Conservation (phyloP, 1,140 invertebrate species). For the Adoxophyes honmai region DNA sequence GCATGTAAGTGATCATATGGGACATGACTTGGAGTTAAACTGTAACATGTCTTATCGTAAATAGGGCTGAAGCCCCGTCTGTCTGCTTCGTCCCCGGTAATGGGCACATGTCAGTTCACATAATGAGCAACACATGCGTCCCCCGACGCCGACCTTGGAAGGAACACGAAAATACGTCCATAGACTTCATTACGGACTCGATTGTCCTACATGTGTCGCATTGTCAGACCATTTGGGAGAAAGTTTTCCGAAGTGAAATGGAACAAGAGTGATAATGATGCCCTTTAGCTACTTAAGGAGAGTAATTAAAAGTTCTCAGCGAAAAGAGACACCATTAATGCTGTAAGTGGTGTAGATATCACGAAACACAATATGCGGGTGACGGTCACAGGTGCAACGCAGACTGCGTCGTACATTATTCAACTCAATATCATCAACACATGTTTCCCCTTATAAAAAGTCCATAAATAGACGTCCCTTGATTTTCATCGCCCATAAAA, state of each 20-base stretch:
- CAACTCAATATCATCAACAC: constrained; percentile 52
- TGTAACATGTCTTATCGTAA: constrained; percentile 4
- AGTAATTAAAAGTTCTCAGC: not conserved
- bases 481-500: constrained; percentile 63
- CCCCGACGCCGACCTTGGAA: constrained; percentile 19
- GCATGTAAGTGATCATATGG: not conserved
- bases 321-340: not conserved
- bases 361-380: not conserved
- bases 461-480: constrained; percentile 56
- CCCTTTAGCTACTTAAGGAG: not conserved
- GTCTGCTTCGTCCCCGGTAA: not conserved
- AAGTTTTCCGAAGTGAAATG: not conserved
- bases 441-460: constrained; percentile 50
- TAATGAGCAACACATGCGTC: constrained; percentile 20
- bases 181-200: not conserved
- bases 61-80: not conserved
- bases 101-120: constrained; percentile 13
- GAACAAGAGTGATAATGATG: not conserved
- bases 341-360: not conserved
- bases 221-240: not conserved
- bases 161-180: not conserved
- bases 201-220: not conserved
- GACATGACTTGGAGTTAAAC: not conserved
- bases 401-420: constrained; percentile 28
- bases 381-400: constrained; percentile 31